These are phyloP conservation scores for Mesitornis unicolor DNA, from an alignment of 2,113 vertebrate genomes.

Conservation along the genomic window DNA sequence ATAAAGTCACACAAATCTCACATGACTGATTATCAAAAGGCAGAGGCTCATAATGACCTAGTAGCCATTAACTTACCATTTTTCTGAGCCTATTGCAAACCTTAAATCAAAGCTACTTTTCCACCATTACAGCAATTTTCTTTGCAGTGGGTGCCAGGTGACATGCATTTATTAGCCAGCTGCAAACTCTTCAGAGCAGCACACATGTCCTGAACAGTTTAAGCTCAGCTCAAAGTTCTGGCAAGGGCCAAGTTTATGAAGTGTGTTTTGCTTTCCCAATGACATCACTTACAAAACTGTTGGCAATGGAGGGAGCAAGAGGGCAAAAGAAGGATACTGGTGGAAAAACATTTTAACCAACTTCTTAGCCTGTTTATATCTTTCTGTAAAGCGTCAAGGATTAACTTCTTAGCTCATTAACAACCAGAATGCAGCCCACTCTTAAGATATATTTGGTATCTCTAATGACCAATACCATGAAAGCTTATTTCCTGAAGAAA, in stretches of 20 bases:
- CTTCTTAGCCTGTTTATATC: not conserved
- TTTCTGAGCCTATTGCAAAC: not conserved
- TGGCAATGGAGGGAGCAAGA: not conserved
- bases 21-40: not conserved
- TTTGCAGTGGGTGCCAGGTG: not conserved
- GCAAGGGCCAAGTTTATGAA: not conserved
- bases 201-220: not conserved
- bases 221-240: not conserved
- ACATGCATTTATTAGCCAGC: not conserved
- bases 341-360: not conserved
- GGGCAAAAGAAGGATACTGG: not conserved
- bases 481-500: not conserved
- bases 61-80: not conserved
- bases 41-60: not conserved
- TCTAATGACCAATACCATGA: not conserved
- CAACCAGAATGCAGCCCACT: not conserved
- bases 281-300: not conserved
- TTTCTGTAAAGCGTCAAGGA: not conserved
- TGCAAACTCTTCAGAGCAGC: not conserved
- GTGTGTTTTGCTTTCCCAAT: not conserved
- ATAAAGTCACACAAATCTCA: not conserved
- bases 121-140: not conserved
- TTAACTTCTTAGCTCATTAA: not conserved
- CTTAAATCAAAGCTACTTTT: not conserved
- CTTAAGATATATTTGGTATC: not conserved